These are phyloP conservation scores for Cygnus olor DNA, from an alignment of 2,797 vertebrate species.

Conservation along the genomic window DNA sequence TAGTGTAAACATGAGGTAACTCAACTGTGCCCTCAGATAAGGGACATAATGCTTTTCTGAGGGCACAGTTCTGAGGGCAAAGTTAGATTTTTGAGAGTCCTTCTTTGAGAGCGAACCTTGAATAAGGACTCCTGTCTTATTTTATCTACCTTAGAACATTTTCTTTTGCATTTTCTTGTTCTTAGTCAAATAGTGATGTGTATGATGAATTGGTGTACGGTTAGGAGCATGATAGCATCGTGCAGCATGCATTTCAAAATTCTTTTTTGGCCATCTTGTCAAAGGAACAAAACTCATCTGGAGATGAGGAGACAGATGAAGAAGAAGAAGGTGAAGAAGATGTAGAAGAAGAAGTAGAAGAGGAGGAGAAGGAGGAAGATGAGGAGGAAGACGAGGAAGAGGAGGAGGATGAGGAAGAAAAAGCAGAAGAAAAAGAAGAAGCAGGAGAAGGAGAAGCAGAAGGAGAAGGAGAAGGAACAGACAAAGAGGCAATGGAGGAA, in stretches of 20 bases:
- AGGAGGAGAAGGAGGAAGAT: background rate
- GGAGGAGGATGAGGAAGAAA: background rate
- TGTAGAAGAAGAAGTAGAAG: background rate
- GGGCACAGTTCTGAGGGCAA: too few species aligned
- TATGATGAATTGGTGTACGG: background rate
- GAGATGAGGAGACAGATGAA: constrained; percentile 47
- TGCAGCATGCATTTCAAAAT: background rate
- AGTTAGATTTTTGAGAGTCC: background rate
- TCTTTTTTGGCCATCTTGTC: constrained; percentile 54
- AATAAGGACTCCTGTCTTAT: background rate
- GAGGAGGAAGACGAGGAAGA: background rate
- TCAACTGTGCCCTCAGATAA: background rate
- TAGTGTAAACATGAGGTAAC: background rate
- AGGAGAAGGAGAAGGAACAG: background rate
- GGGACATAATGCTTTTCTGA: too few species aligned
- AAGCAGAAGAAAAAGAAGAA: background rate
- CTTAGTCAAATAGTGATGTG: background rate
- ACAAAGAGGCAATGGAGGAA: background rate
- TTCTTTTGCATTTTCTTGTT: background rate
- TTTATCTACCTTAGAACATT: background rate
- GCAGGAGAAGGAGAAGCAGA: background rate
- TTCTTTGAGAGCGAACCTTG: background rate
- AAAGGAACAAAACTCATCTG: constrained; percentile 60
- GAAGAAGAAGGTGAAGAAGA: background rate
- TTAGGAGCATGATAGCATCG: background rate